Evolutionary conservation across 2,113 vertebrate genomes (phyloP), one percentile per base, ranked within the genome.

Genomic region (Miniopterus natalensis): DNA sequence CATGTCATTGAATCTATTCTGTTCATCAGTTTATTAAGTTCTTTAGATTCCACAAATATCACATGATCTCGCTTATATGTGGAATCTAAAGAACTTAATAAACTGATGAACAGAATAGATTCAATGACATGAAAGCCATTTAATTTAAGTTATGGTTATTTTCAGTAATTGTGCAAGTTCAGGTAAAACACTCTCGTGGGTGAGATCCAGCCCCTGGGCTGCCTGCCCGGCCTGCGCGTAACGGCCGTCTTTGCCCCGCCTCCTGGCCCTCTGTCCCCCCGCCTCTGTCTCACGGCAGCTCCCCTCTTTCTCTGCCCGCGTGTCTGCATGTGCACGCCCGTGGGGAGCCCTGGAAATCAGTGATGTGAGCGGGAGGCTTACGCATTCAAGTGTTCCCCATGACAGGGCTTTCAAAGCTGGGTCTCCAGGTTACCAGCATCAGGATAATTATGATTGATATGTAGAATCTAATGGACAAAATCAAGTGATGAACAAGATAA

Each of bases 91-190:
- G 36, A 36, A 36, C 36, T 36, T 36, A 36, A 36, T 36, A 36
- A 36, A 36, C 36, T 36, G 36, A 36, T 36, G 36, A 36, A 36
- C 36, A 36, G 36, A 36, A 36, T 36, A 36, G 36, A 51, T 51
- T 8, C 13, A 51, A 51, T 11, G 49, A 36, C 36, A 36, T 36
- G 36, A 36, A 36, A 36, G 36, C 36, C 21, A 79, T 63, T 84
- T 70, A 45, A 40, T 87, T 84, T 55, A 49, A 74, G 29, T 66
- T 73, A 49, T 25, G 13, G 29, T 29, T 63, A 95, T 92, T 95
- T 92, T 77, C 14, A 65, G 7, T 81, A 75, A 75, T 20, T 20
- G 12, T 68, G 31, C 5, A 21, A 20, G 2, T 66, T 90, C 9
- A 74, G 70, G 25, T 84, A 6, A 40, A 81, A 59, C 11, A 3